A percentile compares a stretch with the other conserved stretches of the same genome.
These are phyloP conservation scores for Anhinga anhinga DNA, from an alignment of 2,113 vertebrate species.

Conservation along the genomic window DNA sequence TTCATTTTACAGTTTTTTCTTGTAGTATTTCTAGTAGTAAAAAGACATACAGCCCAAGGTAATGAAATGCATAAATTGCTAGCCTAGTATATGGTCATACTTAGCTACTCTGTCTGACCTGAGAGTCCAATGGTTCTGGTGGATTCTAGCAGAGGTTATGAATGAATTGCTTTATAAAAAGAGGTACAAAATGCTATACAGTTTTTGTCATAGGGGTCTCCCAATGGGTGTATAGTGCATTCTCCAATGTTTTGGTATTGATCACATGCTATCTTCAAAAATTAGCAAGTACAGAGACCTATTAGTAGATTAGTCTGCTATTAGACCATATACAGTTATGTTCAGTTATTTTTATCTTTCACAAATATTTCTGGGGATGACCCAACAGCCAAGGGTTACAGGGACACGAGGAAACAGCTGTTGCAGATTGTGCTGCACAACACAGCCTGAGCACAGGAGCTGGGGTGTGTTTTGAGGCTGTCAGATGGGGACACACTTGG, in stretches of 20 bases:
- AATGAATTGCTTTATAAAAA: neutral
- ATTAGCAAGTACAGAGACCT: neutral
- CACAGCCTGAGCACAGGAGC: neutral
- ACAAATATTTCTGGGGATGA: neutral
- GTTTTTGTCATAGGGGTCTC: neutral
- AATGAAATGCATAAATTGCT: neutral
- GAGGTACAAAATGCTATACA: neutral
- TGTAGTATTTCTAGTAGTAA: neutral
- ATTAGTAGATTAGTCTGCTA: neutral
- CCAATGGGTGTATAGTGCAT: neutral
- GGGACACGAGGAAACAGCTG: neutral
- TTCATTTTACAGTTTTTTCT: neutral
- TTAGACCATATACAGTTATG: neutral
- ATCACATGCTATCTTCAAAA: neutral
- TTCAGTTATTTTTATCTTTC: neutral
- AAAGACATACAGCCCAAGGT: neutral
- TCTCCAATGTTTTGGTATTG: neutral
- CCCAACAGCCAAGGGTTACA: neutral
- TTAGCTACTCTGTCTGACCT: neutral
- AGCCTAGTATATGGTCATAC: neutral
- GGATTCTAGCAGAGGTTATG: neutral
- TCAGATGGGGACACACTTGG: neutral
- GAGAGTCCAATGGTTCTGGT: neutral
- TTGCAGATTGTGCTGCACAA: neutral
- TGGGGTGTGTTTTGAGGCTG: neutral